Evolutionary conservation across 2,113 vertebrate genomes (phyloP), one percentile per base, ranked within the genome.

Genomic region (Pontoporia blainvillei): DNA sequence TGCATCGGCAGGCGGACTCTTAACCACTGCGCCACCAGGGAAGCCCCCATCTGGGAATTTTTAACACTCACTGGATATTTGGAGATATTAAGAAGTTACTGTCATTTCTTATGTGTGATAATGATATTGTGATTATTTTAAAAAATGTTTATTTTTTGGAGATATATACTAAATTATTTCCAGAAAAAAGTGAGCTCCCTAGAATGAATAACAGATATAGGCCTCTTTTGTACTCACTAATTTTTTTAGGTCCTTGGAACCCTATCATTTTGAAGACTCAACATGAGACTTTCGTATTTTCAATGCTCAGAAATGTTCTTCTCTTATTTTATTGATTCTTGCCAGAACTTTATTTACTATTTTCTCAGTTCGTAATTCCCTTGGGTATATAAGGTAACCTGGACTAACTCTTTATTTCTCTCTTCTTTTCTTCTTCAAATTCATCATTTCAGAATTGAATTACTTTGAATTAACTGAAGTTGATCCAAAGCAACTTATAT

Each of bases 381-480:
- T 59, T 29, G 62, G 54, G 72, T 49, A 20, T 11, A 6, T 8
- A 52, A 69, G 49, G 44, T 49, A 49, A 27, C 84, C 31, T 21
- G 6, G 10, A 31, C 27, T 17, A 36, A 59, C 10, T 62, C 46
- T 73, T 1, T 52, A 29, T 71, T 46, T 96, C 52, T 82, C 54
- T 79, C 36, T 75, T 64, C 69, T 71, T 96, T 39, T 85, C 46
- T 88, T 14, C 59, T 52, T 66, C 86, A 62, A 85, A 81, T 85
- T 92, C 49, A 84, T 92, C 46, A 64, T 66, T 95, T 46, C 41
- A 57, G 52, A 76, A 94, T 2, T 67, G 69, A 88, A 89, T 94
- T 90, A 89, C 44, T 92, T 36, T 67, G 76, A 91, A 71, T 85
- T 69, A 85, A 88, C 36, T 85, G 61, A 94, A 75, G 66, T 72